Base-by-base conservation (phyloP, 2,113 vertebrate species). In the Melanotaenia duboulayi region DNA sequence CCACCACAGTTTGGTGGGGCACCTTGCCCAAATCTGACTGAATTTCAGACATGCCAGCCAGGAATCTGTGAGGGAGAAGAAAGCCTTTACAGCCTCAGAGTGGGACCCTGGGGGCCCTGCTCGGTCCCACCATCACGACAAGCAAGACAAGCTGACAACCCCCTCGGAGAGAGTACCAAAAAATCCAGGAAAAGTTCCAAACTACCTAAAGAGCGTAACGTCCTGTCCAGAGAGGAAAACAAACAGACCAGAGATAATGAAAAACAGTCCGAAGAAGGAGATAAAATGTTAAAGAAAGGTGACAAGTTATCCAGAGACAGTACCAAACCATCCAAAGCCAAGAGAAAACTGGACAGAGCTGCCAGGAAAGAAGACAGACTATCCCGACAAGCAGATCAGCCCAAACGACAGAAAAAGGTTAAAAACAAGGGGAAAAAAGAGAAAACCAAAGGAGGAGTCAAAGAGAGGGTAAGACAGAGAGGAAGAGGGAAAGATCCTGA, bases 21-120 rank as follows among this genome's bases (percentile, higher is more conserved):
- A 0, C 93, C 94, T 11, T 99, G 98, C 51, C 97, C 96, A 0
- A 98, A 99, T 88, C 91, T 99, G 59, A 99, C 98, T 0, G 97
- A 99, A 72, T 97, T 97, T 75, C 95, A 95, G 78, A 91, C 94
- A 4, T 99, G 98, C 80, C 95, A 93, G 51, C 93, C 92, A 2
- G 87, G 91, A 4, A 78, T 86, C 0, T 98, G 97, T 0, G 7
- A 93, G 3, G 90, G 74, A 0, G 92, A 95, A 17, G 96, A 97
- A 76, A 96, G 95, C 82, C 65, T 91, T 22, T 95, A 96, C 74
- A 97, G 96, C 76, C 81, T 99, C 11, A 96, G 92, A 0, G 96
- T 98, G 57, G 96, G 97, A 14, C 90, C 95, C 0, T 99, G 98
- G 97, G 96, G 95, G 0, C 2, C 88, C 0, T 99, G 98, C 84